Evolutionary conservation across 2,797 vertebrate genomes (phyloP).

Genomic region (Sebastes ruberrimus): DNA sequence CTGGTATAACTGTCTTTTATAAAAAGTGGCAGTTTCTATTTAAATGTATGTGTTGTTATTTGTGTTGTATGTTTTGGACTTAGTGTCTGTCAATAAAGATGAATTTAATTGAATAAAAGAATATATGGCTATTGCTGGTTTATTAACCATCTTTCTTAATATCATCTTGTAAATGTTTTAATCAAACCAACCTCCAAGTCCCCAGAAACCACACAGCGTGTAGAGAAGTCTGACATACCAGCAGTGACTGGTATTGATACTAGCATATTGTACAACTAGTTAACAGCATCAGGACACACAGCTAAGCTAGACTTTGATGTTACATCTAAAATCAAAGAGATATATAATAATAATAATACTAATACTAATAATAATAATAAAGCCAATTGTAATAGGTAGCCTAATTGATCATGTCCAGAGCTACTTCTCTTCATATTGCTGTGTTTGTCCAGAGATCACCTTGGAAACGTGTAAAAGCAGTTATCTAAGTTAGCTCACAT

Average conservation of each 20-base stretch:
- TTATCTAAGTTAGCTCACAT: constrained; percentile 22
- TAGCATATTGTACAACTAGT: background rate
- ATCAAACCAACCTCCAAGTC: background rate
- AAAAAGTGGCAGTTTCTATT: no score
- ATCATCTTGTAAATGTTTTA: background rate
- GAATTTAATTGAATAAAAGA: no score
- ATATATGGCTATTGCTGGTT: background rate
- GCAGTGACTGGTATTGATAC: background rate
- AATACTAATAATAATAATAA: accelerated
- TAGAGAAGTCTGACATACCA: background rate
- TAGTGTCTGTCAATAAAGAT: no score
- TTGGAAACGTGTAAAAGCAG: constrained; percentile 33
- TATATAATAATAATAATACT: accelerated
- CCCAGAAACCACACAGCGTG: background rate
- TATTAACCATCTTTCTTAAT: no score
- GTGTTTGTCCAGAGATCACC: background rate
- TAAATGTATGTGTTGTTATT: no score
- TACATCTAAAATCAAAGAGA: background rate
- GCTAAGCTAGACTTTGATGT: background rate
- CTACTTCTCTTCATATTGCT: background rate
- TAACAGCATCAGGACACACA: background rate
- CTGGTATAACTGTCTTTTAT: no score
- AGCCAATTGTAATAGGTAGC: accelerated
- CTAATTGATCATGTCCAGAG: background rate
- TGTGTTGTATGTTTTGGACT: no score